Conservation (phyloP, 2,888 invertebrate species). For the Thysanoteuthis rhombus region DNA sequence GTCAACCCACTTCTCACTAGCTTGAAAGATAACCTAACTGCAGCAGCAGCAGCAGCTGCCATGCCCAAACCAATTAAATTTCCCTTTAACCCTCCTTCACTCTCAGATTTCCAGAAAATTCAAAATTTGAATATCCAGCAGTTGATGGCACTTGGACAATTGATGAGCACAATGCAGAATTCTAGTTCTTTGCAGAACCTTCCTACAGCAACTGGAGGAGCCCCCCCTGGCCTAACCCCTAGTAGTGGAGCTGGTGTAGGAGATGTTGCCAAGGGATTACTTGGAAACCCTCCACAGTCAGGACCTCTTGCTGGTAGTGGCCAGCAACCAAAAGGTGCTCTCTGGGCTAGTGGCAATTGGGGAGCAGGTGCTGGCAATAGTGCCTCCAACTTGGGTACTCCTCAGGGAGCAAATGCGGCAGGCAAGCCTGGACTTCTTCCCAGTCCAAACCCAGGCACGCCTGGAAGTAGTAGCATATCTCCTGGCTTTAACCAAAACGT, state of each 20-base stretch:
- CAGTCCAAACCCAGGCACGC: background rate
- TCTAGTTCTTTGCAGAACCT: constrained; percentile 35
- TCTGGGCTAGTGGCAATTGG: background rate
- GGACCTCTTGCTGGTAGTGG: constrained; percentile 12
- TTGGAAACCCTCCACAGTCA: background rate
- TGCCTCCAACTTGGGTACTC: background rate
- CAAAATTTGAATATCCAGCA: constrained; percentile 49
- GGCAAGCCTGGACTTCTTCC: constrained; percentile 29
- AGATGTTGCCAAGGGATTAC: background rate
- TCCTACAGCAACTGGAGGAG: background rate
- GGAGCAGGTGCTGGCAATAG: background rate
- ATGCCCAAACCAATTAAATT: constrained; percentile 34
- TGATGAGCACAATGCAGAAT: constrained; percentile 47
- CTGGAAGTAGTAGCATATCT: background rate
- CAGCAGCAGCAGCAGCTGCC: constrained; percentile 17
- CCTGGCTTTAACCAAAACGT: constrained; percentile 17
- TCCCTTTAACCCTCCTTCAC: constrained; percentile 34
- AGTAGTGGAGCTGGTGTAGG: background rate
- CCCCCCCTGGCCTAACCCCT: background rate
- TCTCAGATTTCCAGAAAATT: constrained; percentile 39
- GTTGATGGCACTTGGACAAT: constrained; percentile 53
- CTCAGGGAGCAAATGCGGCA: background rate
- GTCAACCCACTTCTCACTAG: constrained; percentile 21
- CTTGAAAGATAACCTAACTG: constrained; percentile 20
- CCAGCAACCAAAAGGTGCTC: background rate